Evolutionary conservation across 1,140 invertebrate species (phyloP).

Genomic region (Stegodyphus mimosarum): DNA sequence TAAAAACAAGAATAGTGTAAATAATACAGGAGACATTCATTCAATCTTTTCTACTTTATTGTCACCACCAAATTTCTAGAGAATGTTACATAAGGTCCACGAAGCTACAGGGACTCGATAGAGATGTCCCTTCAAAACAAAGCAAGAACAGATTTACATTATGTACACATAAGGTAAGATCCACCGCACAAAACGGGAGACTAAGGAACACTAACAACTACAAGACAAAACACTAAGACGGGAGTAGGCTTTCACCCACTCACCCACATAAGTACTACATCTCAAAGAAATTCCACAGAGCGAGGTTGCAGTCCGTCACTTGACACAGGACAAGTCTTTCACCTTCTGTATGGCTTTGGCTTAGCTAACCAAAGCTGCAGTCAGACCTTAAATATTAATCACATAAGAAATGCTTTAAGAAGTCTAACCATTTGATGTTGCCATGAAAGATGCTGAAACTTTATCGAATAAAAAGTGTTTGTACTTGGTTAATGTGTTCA

Average conservation of each 20-base stretch:
- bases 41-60: conserved; percentile 43
- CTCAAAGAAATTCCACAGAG: background rate
- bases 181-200: conserved; percentile 16
- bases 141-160: conserved; percentile 50
- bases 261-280: background rate
- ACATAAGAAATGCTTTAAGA: too few relatives aligned
- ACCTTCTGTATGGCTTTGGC: too few relatives aligned
- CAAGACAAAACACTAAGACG: conserved; percentile 39
- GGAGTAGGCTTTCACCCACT: background rate
- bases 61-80: conserved; percentile 55
- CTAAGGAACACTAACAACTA: conserved; percentile 27
- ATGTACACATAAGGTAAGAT: conserved; percentile 29
- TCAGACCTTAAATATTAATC: too few relatives aligned
- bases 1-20: background rate
- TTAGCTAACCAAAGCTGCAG: too few relatives aligned
- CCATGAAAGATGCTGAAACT: too few relatives aligned
- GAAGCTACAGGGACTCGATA: conserved; percentile 38
- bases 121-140: conserved; percentile 13
- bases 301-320: background rate
- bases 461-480: too few relatives aligned
- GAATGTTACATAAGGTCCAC: conserved; percentile 52
- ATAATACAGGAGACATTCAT: background rate
- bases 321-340: too few relatives aligned
- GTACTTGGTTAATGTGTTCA: too few relatives aligned
- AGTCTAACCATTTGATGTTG: too few relatives aligned